These are phyloP conservation scores for Dorcus parallelipipedus DNA, from an alignment of 2,888 invertebrate species.

Conservation along the genomic window DNA sequence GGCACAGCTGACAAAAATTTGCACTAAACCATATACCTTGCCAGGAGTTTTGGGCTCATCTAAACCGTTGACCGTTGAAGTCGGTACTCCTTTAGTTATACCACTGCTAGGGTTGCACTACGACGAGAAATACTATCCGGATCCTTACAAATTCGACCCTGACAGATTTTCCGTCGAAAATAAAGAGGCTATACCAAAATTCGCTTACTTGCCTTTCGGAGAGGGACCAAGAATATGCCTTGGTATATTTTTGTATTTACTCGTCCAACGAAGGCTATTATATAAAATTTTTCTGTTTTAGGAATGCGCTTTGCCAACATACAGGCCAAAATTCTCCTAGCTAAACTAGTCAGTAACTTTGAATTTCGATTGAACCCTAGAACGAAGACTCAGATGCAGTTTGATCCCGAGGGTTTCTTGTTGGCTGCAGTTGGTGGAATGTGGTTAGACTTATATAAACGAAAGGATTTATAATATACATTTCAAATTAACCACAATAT, in stretches of 20 bases:
- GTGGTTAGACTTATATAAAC: constrained; percentile 13
- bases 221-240: constrained; percentile 34
- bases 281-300: constrained; percentile 3
- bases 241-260: constrained; percentile 23
- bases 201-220: constrained; percentile 31
- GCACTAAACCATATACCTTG: constrained; percentile 28
- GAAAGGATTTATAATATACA: neutral
- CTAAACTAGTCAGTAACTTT: constrained; percentile 17
- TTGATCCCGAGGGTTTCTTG: constrained; percentile 15
- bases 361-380: constrained; percentile 21
- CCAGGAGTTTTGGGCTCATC: constrained; percentile 24
- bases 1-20: constrained; percentile 22
- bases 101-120: constrained; percentile 22
- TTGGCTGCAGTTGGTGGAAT: constrained; percentile 14
- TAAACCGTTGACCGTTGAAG: constrained; percentile 24
- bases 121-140: constrained; percentile 25
- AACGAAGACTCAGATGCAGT: constrained; percentile 17
- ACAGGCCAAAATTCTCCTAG: constrained; percentile 23
- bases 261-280: neutral
- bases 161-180: constrained; percentile 31
- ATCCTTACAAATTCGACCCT: constrained; percentile 26
- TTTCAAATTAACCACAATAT: too few species aligned
- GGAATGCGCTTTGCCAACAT: constrained; percentile 24
- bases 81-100: constrained; percentile 22
- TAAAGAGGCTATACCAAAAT: constrained; percentile 29